Evolutionary conservation across 2,888 invertebrate genomes (phyloP), one percentile per base, ranked within the genome.

Genomic region (Ischnus inquisitorius): DNA sequence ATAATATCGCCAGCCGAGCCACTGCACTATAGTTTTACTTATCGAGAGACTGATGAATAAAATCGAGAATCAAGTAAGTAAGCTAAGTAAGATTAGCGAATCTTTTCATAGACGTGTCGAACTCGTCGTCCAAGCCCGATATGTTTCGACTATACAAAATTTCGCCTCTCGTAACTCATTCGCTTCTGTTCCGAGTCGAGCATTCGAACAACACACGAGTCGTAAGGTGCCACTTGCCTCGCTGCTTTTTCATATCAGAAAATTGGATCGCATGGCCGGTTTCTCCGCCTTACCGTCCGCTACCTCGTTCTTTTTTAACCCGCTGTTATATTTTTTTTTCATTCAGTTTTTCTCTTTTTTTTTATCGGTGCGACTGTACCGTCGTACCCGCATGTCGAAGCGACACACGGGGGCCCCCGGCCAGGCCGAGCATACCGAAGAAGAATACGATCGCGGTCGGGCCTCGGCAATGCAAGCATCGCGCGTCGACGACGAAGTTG

Each of bases 241-340:
- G 39, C 48, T 25, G 57, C 46, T 46, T 14, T 14, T 68, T 28
- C 86, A 82, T 86, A 91, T 91, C 91, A 91, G 90, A 91, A 90
- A 91, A 91, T 90, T 90, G 89, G 89, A 91, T 91, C 91, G 88
- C 88, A 75, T 81, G 85, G 76, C 64, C 54, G 65, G 64, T 84
- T 74, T 60, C 71, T 43, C 25, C 43, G 41, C 22, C 67, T 54
- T 51, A 39, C 41, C 57, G 46, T 65, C 22, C 67, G 51, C 64
- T 41, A 43, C 34, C 57, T 54, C 48, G 46, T 76, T 57, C 41
- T 68, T 46, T 78, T 46, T 78, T 64, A 60, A 25, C 22, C 62
- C 71, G 62, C 19, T 60, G 76, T 46, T 46, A 81, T n/a, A 60
- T 74, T 19, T 57, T 14, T 71, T 83, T 72, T 60, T 78, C 0